A percentile compares a stretch with the other conserved stretches of the same genome.
Evolutionary conservation across 2,888 invertebrate genomes (phyloP).

Genomic region (Elaeidobius kamerunicus): DNA sequence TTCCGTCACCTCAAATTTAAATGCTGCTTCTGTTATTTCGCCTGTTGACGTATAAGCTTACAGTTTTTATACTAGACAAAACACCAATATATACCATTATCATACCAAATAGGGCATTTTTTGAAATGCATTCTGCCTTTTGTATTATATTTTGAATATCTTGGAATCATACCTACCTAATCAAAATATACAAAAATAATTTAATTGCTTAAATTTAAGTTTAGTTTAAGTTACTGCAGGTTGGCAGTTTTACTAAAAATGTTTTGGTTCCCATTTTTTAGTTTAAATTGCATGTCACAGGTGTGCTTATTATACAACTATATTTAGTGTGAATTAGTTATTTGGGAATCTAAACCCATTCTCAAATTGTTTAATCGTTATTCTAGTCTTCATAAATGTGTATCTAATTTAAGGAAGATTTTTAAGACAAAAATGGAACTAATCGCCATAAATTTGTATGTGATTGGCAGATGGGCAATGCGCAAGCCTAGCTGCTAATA

Average conservation of each 20-base stretch:
- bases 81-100: too few relatives aligned
- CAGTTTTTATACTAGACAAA: too few relatives aligned
- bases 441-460: background rate
- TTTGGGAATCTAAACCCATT: slow-evolving; percentile 6
- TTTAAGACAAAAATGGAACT: slow-evolving; percentile 8
- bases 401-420: slow-evolving; percentile 9
- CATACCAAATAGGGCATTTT: too few relatives aligned
- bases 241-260: background rate
- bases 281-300: slow-evolving; percentile 14
- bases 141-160: background rate
- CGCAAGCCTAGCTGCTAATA: slow-evolving; percentile 11
- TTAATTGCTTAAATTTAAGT: slow-evolving; percentile 2
- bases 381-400: slow-evolving; percentile 28
- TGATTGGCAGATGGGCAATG: slow-evolving; percentile 9
- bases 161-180: background rate
- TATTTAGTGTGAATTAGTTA: slow-evolving; percentile 12
- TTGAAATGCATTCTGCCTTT: background rate
- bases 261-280: slow-evolving; percentile 12
- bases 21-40: slow-evolving; percentile 6
- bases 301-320: slow-evolving; percentile 7
- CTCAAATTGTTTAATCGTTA: slow-evolving; percentile 9
- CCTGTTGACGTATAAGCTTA: too few relatives aligned
- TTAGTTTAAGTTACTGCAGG: slow-evolving; percentile 15
- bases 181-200: background rate
- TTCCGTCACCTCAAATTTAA: too few relatives aligned